Evolutionary conservation across 2,888 invertebrate genomes (phyloP), one percentile per base, ranked within the genome.

Genomic region (Nymphalis urticae): DNA sequence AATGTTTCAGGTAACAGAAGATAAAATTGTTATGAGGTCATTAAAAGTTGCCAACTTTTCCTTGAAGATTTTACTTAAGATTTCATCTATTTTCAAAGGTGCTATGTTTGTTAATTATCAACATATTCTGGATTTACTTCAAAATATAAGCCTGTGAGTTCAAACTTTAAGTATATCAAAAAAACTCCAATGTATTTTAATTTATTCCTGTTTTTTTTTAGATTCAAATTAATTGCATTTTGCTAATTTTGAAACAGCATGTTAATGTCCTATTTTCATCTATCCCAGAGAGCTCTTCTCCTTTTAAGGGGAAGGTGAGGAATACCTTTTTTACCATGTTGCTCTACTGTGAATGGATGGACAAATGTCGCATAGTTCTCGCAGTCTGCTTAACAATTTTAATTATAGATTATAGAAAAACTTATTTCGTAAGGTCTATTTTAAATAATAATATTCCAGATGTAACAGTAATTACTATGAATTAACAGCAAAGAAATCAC

Each of bases 31-130:
- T 1, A 24, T 85, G n/a, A 85, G 93, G 69, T 86, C 88, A 51
- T 75, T 93, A 8, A 94, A 93, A 84, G 83, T 94, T 8, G 82
- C 89, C 9, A 89, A 86, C 75, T 94, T 94, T 74, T 85, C 87
- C 2, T 77, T 93, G 1, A 94, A 93, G 78, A 89, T 94, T 75
- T 77, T 92, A 64, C 66, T 89, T 19, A 93, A 89, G 79, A 76
- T 93, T 4, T 89, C 85, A 69, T 85, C 81, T 47, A 84, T 85
- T 27, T 92, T 92, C 73, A 86, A 80, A 70, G 75, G 80, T 62
- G 77, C 81, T 4, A 66, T 73, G 2, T 70, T 63, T 2, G 85
- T 81, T 61, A 80, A 87, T 64, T 80, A 83, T 68, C 68, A 75
- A 0, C 62, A 76, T 69, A 73, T 90, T 59, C 19, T 88, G 6